Evolutionary conservation across 2,888 invertebrate species (phyloP).

Genomic region (Pecten maximus): DNA sequence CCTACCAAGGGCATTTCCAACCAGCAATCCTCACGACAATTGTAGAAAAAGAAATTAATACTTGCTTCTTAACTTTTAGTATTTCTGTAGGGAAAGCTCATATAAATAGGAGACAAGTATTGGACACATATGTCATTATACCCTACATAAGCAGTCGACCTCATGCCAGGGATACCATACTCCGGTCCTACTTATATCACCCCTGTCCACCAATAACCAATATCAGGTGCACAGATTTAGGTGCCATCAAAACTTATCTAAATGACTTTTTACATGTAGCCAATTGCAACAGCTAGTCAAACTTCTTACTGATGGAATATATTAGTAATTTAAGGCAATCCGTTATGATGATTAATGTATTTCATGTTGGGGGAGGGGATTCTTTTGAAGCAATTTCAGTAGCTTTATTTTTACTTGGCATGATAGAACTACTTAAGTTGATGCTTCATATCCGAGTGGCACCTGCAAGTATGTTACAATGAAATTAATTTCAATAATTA

Average conservation of each 20-base stretch:
- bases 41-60: slow-evolving; percentile 17
- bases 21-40: slow-evolving; percentile 10
- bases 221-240: not conserved
- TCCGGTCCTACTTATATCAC: not conserved
- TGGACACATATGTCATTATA: not conserved
- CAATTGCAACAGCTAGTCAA: not conserved
- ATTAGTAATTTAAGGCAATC: not conserved
- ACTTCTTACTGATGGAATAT: not conserved
- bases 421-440: not conserved
- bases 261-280: not conserved
- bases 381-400: not conserved
- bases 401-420: not conserved
- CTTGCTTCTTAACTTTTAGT: not conserved
- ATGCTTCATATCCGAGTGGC: not conserved
- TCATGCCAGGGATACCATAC: not conserved
- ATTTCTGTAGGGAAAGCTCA: not conserved
- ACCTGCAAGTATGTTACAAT: not conserved
- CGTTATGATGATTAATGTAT: not conserved
- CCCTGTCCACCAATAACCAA: not conserved
- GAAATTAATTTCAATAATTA: not conserved
- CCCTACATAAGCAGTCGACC: not conserved
- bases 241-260: not conserved
- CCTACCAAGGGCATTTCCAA: not conserved
- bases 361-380: not conserved
- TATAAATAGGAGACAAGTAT: not conserved